Evolutionary conservation across 2,888 invertebrate genomes (phyloP), one percentile per base, ranked within the genome.

Genomic region (Leptinotarsa juncta): DNA sequence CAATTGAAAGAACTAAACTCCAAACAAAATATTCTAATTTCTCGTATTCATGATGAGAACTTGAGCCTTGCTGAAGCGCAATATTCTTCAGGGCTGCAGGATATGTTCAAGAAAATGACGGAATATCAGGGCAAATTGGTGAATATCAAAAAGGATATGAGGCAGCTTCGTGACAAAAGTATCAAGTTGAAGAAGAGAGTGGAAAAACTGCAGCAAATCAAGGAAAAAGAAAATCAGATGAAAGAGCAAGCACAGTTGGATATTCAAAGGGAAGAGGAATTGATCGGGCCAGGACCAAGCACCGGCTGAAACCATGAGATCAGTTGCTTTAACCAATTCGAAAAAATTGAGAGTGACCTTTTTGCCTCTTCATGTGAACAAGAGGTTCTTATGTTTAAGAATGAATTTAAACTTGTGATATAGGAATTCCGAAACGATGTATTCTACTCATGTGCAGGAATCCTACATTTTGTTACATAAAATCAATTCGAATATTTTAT

Each of bases 81-180:
- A 65, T 67, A 79, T 71, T 79, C 79, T 49, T 69, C 74, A 20
- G 83, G 82, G 65, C 66, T 81, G 20, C 79, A 79, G 69, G 79
- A 76, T 51, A 76, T 82, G 76, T 81, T 82, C 71, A 72, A 51
- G 53, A 82, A 80, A 69, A 76, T 82, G 73, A 79, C 78, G 68
- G 18, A 72, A 7, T 82, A 82, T 60, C 78, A 82, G n/a, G 67
- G 68, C 15, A 83, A 83, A 72, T 73, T 83, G 51, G 62, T 77
- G 18, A 75, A 65, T 23, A 77, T 82, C 18, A 81, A 80, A 73
- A 82, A 79, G 65, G 78, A 81, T 49, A 83, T 83, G 78, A 82
- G 75, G 69, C 62, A 73, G 12, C 57, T 83, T 48, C 81, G 81
- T 67, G 81, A 82, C 32, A 75, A 75, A 60, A 79, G 80, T 67